phyloP scores from a whole-genome alignment of 2,113 vertebrate genomes.

The Dascyllus trimaculatus region DNA sequence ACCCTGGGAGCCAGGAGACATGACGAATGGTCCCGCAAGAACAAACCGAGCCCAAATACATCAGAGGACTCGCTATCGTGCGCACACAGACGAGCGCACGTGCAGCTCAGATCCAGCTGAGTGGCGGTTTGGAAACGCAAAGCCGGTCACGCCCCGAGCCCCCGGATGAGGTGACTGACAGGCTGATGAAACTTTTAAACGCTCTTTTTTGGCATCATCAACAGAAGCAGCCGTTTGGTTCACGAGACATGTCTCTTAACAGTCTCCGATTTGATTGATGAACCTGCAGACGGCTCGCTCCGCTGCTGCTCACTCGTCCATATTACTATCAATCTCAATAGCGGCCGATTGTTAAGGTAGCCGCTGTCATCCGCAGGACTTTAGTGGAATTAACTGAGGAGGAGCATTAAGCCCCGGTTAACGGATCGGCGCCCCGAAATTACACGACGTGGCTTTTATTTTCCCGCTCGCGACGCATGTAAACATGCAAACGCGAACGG shows the following conservation, averaged over 20 bases:
- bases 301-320: conserved; percentile 39
- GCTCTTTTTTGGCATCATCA: conserved; percentile 42
- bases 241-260: conserved; percentile 51
- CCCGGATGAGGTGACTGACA: conserved; percentile 58
- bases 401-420: background rate
- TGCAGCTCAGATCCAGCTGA: background rate
- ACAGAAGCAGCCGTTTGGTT: conserved; percentile 48
- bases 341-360: conserved; percentile 32
- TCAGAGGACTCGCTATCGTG: conserved; percentile 45
- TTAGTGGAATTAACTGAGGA: conserved; percentile 4
- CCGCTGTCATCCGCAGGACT: conserved; percentile 20
- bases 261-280: conserved; percentile 63
- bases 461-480: background rate
- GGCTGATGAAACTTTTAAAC: conserved; percentile 54
- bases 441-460: background rate
- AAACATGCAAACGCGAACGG: too few species aligned
- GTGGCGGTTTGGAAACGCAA: background rate
- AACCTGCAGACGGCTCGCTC: conserved; percentile 33
- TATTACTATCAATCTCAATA: conserved; percentile 60
- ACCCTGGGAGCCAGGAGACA: conserved; percentile 50
- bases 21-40: conserved; percentile 72
- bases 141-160: background rate
- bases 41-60: conserved; percentile 62
- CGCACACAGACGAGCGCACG: conserved; percentile 16
- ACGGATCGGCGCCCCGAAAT: background rate